phyloP scores from a whole-genome alignment of 2,113 vertebrate genomes.

The Poeciliopsis prolifica region DNA sequence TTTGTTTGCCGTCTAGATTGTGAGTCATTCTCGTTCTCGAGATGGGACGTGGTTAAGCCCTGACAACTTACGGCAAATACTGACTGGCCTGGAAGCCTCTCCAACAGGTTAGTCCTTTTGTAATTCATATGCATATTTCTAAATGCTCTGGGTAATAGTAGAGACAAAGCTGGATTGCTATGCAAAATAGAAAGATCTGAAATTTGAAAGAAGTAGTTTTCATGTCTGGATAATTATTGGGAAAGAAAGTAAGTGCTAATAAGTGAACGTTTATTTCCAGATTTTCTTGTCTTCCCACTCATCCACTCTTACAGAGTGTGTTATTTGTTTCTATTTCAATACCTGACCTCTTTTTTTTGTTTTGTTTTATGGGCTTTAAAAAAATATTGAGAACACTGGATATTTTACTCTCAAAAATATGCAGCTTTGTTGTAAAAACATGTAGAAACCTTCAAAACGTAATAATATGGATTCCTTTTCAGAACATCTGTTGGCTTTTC shows the following conservation, averaged over 20 bases:
- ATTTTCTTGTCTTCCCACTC: too few relatives aligned
- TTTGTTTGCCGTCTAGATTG: conserved; percentile 80
- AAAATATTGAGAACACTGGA: too few relatives aligned
- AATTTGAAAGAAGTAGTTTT: background rate
- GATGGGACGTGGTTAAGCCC: conserved; percentile 94
- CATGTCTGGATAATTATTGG: background rate
- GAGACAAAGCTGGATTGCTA: background rate
- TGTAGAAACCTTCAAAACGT: background rate
- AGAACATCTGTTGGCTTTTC: background rate
- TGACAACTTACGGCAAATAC: conserved; percentile 89
- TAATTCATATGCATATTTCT: conserved; percentile 4
- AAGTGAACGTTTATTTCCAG: background rate
- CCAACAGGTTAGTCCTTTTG: conserved; percentile 78
- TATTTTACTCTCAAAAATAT: too few relatives aligned
- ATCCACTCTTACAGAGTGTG: background rate
- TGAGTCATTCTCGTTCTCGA: conserved; percentile 89
- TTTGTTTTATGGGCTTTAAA: background rate
- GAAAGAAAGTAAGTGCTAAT: background rate
- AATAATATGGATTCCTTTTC: background rate
- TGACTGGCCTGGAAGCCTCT: conserved; percentile 85
- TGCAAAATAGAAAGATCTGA: background rate
- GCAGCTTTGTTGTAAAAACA: background rate
- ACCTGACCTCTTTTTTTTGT: background rate
- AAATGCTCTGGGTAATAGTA: background rate
- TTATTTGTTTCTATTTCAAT: background rate